phyloP scores from a whole-genome alignment of 2,888 invertebrate species.

The Apantesis nais region DNA sequence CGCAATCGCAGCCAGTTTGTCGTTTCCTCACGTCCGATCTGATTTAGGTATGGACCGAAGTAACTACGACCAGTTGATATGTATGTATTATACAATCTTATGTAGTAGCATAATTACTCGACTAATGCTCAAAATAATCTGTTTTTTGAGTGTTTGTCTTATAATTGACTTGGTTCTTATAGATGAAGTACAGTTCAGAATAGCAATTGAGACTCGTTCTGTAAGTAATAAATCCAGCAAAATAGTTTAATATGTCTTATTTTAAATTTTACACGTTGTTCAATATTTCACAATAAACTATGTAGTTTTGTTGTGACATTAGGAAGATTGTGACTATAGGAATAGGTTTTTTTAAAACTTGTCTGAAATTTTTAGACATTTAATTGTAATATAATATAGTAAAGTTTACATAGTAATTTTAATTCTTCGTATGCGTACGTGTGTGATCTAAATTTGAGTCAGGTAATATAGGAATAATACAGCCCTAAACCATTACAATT shows the following conservation, averaged over 20 bases:
- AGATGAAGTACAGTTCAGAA: slow-evolving; percentile 7
- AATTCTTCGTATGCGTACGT: too few relatives aligned
- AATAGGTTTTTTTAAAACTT: too few relatives aligned
- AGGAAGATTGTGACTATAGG: not conserved
- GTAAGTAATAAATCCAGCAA: slow-evolving; percentile 16
- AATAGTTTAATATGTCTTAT: slow-evolving; percentile 15
- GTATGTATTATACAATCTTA: not conserved
- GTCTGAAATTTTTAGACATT: not conserved
- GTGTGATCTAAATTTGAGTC: not conserved
- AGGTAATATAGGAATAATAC: not conserved
- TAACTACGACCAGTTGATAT: too few relatives aligned
- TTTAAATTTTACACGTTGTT: slow-evolving; percentile 7
- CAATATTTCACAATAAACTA: slow-evolving; percentile 3
- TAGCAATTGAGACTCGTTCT: slow-evolving; percentile 8
- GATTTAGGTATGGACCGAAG: too few relatives aligned
- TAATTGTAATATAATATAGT: not conserved
- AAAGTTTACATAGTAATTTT: not conserved
- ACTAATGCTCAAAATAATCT: slow-evolving; percentile 11
- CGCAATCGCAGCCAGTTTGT: too few relatives aligned
- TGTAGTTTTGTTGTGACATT: not conserved
- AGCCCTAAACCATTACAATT: not conserved
- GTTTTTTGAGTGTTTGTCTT: slow-evolving; percentile 8
- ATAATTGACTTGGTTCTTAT: slow-evolving; percentile 12
- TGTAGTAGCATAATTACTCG: not conserved
- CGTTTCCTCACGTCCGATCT: too few relatives aligned